Evolutionary conservation across 2,797 vertebrate genomes (phyloP).

Genomic region (Anguilla marmorata): DNA sequence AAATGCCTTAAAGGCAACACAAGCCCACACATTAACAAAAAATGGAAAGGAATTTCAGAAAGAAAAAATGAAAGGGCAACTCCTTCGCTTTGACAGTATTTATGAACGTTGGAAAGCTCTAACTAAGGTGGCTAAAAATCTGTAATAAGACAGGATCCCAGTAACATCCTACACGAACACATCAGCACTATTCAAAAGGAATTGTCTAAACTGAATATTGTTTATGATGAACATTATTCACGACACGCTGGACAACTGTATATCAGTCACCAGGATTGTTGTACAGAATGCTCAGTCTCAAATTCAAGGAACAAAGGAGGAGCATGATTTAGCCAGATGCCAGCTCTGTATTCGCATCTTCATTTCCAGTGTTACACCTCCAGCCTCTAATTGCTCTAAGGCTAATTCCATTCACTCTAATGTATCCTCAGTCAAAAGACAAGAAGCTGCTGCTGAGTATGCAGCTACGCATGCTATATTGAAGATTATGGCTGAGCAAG

Average conservation of each 20-base stretch:
- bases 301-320: conserved; percentile 9
- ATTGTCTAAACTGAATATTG: conserved; percentile 11
- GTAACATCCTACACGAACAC: conserved; percentile 37
- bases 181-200: conserved; percentile 28
- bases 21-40: conserved; percentile 20
- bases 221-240: conserved; percentile 26
- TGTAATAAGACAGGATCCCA: conserved; percentile 31
- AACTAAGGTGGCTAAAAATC: conserved; percentile 33
- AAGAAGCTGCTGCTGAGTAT: conserved; percentile 33
- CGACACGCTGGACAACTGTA: neutral
- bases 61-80: conserved; percentile 16
- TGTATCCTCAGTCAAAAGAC: neutral
- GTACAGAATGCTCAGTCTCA: conserved; percentile 19
- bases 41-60: conserved; percentile 36
- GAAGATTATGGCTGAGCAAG: conserved; percentile 25
- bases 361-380: neutral
- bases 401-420: neutral
- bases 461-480: conserved; percentile 15
- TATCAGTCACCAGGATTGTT: neutral
- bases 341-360: conserved; percentile 17
- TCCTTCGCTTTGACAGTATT: conserved; percentile 26
- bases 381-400: neutral
- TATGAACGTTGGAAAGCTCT: conserved; percentile 37
- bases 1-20: too few species aligned
- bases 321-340: neutral